Evolutionary conservation across 2,888 invertebrate species (phyloP), one percentile per base, ranked within the genome.

Genomic region (Mesorhabditis spiculigera): DNA sequence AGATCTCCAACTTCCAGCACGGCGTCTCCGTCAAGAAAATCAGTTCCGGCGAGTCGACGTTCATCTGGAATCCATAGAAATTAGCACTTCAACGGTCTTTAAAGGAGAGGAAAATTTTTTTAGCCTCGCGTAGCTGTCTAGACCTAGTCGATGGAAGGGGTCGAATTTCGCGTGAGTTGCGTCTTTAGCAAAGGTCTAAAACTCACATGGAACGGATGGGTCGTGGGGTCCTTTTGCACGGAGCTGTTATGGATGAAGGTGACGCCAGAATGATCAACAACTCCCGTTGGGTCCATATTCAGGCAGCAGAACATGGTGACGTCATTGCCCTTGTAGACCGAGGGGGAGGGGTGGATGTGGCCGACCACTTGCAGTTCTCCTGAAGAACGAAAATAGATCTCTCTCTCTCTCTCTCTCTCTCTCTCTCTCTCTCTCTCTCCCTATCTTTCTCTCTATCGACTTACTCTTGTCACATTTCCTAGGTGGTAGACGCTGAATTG

Each of bases 271-370:
- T 72, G 73, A 62, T 78, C 78, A 65, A 84, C 76, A 66, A 78
- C 79, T 6, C 75, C 77, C 6, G 78, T 75, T 10, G 85, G 85
- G 72, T 85, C 85, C 62, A 85, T 70, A 72, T 85, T 85, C 58
- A 85, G 71, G 68, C 85, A 85, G 66, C 85, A 85, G 70, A 76
- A 79, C 28, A 85, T 66, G 0, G 76, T 82, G n/a, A 81, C 78
- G 28, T 81, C 80, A 4, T 76, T 78, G 43, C 84, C 84, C 66
- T 78, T 78, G 69, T 75, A 83, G 28, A 82, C 82, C 6, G 81
- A 76, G n/a, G 74, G 67, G 4, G 81, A 76, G 13, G 82, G 82
- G 62, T 75, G 67, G 43, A 78, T 81, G 4, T 75, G 73, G 16
- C 73, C 75, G 41, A 78, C 68, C 8, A 81, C 82, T 71, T 77